Evolutionary conservation across 2,797 vertebrate species (phyloP).

Genomic region (Sebastiscus tertius): DNA sequence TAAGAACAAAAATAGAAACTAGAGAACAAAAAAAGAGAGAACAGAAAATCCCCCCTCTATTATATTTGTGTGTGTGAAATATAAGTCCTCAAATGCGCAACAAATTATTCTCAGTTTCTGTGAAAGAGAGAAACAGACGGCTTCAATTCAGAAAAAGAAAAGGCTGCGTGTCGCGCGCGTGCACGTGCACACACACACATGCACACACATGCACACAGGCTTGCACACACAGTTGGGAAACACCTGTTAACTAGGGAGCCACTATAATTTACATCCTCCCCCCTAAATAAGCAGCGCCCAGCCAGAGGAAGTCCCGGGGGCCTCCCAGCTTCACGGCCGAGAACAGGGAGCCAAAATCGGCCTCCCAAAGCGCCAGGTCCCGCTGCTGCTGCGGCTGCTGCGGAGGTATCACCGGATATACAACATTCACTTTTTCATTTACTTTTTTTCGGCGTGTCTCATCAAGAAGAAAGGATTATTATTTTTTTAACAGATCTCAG

Average conservation of each 20-base stretch:
- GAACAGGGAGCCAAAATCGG: constrained; percentile 48
- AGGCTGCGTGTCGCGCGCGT: constrained; percentile 16
- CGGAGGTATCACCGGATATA: neutral
- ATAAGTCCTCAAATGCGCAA: constrained; percentile 14
- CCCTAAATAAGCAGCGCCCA: constrained; percentile 58
- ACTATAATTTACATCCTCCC: constrained; percentile 76
- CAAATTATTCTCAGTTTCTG: constrained; percentile 47
- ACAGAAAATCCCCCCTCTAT: neutral
- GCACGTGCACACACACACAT: neutral
- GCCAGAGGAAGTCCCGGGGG: constrained; percentile 65
- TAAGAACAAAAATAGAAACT: neutral
- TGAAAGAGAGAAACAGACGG: constrained; percentile 43
- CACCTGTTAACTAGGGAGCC: constrained; percentile 84
- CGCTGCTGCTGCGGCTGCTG: constrained; percentile 18
- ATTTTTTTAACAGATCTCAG: neutral
- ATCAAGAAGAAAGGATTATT: neutral
- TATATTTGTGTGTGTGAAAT: neutral
- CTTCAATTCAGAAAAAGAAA: constrained; percentile 32
- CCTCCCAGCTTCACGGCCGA: constrained; percentile 53
- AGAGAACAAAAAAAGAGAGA: neutral
- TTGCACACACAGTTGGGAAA: constrained; percentile 67
- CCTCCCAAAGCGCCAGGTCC: constrained; percentile 16
- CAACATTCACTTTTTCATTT: neutral
- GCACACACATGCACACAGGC: constrained; percentile 7
- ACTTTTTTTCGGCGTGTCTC: neutral